Percentiles rank a stretch among this genome's conserved stretches.
phyloP scores from a whole-genome alignment of 2,797 vertebrate species.

The Microhierax caerulescens region DNA sequence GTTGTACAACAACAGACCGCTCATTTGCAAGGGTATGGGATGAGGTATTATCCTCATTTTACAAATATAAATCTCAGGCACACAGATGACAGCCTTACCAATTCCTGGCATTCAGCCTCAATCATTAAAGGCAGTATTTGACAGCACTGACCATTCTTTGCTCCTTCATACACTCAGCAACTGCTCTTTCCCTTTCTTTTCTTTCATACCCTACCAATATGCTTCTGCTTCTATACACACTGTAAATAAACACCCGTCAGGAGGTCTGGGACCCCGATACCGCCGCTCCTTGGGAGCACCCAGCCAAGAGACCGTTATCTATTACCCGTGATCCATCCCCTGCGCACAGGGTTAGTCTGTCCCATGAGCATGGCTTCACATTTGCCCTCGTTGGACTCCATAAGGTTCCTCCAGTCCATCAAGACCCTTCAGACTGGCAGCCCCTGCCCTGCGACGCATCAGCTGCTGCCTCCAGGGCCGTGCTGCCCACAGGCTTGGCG shows the following conservation, averaged over 20 bases:
- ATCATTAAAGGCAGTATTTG: too few species aligned
- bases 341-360: background rate
- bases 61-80: background rate
- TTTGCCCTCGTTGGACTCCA: too few species aligned
- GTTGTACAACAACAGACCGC: background rate
- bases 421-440: background rate
- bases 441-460: background rate
- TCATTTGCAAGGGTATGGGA: background rate
- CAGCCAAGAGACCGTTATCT: background rate
- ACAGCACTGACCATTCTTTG: background rate
- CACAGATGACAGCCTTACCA: background rate
- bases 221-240: accelerated
- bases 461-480: background rate
- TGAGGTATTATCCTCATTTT: background rate
- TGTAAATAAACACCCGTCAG: too few species aligned
- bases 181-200: background rate
- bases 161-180: background rate
- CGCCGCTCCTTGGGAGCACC: background rate
- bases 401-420: background rate
- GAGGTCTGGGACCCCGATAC: background rate
- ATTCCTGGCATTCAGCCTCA: background rate
- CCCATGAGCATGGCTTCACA: background rate
- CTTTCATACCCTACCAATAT: background rate
- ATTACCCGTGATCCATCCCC: too few species aligned
- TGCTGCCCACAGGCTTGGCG: accelerated